These are phyloP conservation scores for Gorsachius magnificus DNA, from an alignment of 2,797 vertebrate species.

Conservation along the genomic window DNA sequence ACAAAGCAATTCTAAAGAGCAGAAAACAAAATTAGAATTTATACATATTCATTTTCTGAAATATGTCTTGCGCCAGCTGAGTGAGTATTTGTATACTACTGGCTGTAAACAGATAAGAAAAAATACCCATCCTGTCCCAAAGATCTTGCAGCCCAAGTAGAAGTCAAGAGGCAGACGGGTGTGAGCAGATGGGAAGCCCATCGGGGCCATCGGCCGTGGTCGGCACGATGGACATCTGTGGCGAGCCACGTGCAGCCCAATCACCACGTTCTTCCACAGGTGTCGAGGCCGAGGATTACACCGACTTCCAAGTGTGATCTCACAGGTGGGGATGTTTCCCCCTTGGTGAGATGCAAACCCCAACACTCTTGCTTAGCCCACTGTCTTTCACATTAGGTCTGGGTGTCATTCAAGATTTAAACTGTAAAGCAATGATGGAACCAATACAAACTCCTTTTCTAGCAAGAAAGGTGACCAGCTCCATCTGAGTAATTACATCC, in stretches of 20 bases:
- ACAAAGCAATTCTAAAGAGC: background rate
- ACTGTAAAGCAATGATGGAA: background rate
- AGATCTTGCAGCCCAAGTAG: background rate
- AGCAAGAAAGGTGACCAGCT: background rate
- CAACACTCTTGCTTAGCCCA: background rate
- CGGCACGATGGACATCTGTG: rapidly evolving
- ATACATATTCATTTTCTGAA: background rate
- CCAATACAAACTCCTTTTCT: background rate
- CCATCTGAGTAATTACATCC: background rate
- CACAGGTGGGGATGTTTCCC: background rate
- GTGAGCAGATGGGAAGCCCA: background rate
- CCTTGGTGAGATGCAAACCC: background rate
- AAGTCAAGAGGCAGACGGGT: background rate
- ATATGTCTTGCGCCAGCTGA: rapidly evolving
- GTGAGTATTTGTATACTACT: background rate
- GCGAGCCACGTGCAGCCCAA: background rate
- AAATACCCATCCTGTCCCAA: background rate
- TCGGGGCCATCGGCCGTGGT: rapidly evolving
- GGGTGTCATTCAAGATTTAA: background rate
- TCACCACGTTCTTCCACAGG: background rate
- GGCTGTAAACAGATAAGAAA: background rate
- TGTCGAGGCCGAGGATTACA: background rate
- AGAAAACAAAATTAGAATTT: background rate
- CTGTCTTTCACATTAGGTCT: background rate
- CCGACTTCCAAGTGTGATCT: background rate